These are phyloP conservation scores for Plumapathes pennacea DNA, from an alignment of 92 coral and sea anemone genomes.

Conservation along the genomic window DNA sequence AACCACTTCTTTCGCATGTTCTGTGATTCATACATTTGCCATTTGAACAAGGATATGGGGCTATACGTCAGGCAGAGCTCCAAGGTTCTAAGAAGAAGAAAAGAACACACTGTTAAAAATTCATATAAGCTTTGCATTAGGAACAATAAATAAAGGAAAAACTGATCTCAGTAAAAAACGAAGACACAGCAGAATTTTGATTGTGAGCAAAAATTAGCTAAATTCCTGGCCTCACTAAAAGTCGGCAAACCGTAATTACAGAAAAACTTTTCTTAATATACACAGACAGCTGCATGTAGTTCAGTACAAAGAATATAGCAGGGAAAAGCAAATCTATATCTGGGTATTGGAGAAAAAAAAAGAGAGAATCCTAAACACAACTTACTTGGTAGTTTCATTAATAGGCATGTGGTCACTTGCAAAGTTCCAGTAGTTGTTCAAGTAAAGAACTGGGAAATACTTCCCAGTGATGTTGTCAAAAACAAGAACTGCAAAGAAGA, in stretches of 20 bases:
- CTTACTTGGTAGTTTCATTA: slow-evolving; percentile 98
- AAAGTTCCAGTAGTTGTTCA: slow-evolving; percentile 95
- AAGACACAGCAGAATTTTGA: not conserved
- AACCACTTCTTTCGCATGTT: slow-evolving; percentile 96
- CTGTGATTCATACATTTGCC: slow-evolving; percentile 99
- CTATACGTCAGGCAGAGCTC: slow-evolving; percentile 81
- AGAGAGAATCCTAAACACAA: not conserved
- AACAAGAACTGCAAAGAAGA: slow-evolving; percentile 50
- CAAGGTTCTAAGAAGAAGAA: slow-evolving; percentile 52
- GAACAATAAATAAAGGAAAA: not conserved
- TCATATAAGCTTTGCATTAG: not conserved
- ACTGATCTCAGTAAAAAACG: not conserved
- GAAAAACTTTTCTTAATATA: no score
- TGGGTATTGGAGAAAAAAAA: not conserved
- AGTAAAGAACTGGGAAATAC: slow-evolving; percentile 83
- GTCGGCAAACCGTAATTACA: no score
- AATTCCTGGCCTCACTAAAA: no score
- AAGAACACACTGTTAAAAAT: not conserved
- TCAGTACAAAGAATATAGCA: no score
- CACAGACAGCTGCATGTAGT: no score
- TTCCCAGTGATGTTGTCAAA: slow-evolving; percentile 85
- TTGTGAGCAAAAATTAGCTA: no score
- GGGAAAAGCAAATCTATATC: no score
- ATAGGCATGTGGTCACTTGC: slow-evolving; percentile 97
- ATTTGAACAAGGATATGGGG: slow-evolving; percentile 93